These are phyloP conservation scores for Rhegmatorhina hoffmannsi DNA, from an alignment of 2,113 vertebrate species.

Conservation along the genomic window DNA sequence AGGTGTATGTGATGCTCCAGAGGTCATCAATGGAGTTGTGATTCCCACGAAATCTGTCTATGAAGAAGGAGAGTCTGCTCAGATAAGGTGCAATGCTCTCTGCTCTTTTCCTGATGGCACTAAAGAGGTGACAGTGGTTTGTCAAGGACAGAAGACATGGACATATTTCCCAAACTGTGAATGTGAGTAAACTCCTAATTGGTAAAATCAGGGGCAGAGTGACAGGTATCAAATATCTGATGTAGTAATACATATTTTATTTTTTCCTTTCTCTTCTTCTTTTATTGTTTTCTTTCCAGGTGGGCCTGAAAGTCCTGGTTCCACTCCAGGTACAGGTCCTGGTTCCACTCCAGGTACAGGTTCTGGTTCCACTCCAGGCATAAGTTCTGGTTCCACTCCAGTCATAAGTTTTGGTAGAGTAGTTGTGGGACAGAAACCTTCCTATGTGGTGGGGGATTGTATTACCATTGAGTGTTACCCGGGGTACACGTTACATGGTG, in stretches of 20 bases:
- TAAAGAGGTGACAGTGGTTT: neutral
- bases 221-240: neutral
- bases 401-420: neutral
- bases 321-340: neutral
- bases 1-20: rapidly evolving
- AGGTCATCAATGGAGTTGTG: neutral
- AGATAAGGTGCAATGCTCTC: neutral
- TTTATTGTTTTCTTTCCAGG: neutral
- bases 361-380: neutral
- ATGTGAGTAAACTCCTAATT: neutral
- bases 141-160: neutral
- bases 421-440: neutral
- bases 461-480: neutral
- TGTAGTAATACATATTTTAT: rapidly evolving
- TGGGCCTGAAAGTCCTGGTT: rapidly evolving
- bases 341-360: neutral
- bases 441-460: neutral
- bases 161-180: neutral
- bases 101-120: neutral
- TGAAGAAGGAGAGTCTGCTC: neutral
- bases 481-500: neutral
- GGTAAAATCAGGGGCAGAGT: neutral
- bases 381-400: neutral
- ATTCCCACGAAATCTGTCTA: neutral
- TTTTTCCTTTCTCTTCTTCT: neutral